Conservation (phyloP, 2,113 vertebrate genomes). For the Merops nubicus region DNA sequence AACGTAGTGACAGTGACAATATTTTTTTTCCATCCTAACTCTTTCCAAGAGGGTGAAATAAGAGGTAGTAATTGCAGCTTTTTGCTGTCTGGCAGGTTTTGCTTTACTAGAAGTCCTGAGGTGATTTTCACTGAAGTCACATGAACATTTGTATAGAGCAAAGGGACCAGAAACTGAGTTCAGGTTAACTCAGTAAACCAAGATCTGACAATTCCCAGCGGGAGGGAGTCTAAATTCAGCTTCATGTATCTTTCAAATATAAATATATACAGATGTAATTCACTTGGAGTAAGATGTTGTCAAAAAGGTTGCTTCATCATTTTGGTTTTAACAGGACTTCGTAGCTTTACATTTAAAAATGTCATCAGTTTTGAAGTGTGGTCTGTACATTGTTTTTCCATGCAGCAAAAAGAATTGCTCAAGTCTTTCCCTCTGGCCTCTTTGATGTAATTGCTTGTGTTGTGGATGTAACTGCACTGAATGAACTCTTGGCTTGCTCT, state of each 20-base stretch:
- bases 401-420: not conserved
- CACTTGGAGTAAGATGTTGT: not conserved
- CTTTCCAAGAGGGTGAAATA: not conserved
- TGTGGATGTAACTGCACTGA: not conserved
- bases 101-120: not conserved
- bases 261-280: not conserved
- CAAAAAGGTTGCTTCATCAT: not conserved
- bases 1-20: not conserved
- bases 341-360: not conserved
- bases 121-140: not conserved
- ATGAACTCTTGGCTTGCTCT: not conserved
- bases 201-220: not conserved
- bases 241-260: not conserved
- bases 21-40: not conserved
- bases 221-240: not conserved
- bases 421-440: not conserved
- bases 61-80: not conserved
- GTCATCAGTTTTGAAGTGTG: not conserved
- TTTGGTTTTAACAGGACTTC: not conserved
- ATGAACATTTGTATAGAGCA: accelerated
- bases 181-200: not conserved
- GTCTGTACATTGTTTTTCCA: not conserved
- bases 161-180: not conserved
- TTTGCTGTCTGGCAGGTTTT: not conserved
- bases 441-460: not conserved